Conservation (phyloP, 2,113 vertebrate genomes). For the Microcebus griseorufus region DNA sequence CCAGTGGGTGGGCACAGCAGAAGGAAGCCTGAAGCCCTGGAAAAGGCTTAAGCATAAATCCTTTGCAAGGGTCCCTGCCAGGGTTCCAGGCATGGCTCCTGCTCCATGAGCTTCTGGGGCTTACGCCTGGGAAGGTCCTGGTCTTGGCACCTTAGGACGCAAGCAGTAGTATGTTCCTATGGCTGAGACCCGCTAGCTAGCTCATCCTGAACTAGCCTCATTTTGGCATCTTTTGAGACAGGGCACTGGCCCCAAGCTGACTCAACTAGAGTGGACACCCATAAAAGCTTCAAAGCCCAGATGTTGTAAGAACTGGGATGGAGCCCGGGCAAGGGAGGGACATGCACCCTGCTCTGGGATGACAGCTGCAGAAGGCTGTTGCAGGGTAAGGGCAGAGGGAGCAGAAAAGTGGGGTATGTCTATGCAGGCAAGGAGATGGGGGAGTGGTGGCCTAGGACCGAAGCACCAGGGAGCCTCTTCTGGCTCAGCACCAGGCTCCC, state of each 20-base stretch:
- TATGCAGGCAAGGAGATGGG: not conserved
- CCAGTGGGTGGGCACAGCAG: not conserved
- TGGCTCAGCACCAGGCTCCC: slow-evolving; percentile 40
- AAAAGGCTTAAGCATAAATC: not conserved
- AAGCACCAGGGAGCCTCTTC: slow-evolving; percentile 58
- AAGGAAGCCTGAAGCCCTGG: not conserved
- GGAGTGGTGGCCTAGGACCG: not conserved
- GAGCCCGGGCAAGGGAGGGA: not conserved
- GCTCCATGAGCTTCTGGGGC: not conserved
- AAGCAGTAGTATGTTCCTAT: not conserved
- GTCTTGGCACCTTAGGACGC: not conserved
- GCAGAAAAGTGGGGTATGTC: accelerated
- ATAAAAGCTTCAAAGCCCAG: not conserved
- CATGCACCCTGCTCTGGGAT: not conserved
- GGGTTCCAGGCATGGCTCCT: not conserved
- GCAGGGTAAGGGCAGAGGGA: not conserved
- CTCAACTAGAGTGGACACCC: not conserved
- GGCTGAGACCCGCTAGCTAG: not conserved
- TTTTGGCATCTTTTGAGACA: slow-evolving; percentile 45
- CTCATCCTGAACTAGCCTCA: not conserved
- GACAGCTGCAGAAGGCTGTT: not conserved
- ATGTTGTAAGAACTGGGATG: not conserved
- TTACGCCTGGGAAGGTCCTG: not conserved
- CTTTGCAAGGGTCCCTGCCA: not conserved
- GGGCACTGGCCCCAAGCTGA: not conserved